phyloP scores from a whole-genome alignment of 2,888 invertebrate species.

The Blera fallax region DNA sequence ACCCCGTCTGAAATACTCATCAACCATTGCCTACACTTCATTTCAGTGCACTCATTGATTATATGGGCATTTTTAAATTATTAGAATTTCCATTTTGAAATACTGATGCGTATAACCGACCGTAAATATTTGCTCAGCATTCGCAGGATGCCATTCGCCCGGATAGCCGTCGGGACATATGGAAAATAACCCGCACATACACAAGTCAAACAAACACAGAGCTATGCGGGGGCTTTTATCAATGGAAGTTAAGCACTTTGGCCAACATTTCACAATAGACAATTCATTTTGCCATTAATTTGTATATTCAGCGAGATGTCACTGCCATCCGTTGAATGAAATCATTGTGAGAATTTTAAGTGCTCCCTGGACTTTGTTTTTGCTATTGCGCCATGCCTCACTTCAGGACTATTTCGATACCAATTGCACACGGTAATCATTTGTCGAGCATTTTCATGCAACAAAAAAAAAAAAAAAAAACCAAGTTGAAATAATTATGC shows the following conservation, averaged over 20 bases:
- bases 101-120: conserved; percentile 20
- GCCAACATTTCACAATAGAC: conserved; percentile 57
- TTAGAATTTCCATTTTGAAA: conserved; percentile 24
- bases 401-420: not conserved
- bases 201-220: not conserved
- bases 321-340: conserved; percentile 47
- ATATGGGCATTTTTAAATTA: conserved; percentile 13
- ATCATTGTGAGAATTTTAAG: conserved; percentile 56
- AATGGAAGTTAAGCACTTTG: conserved; percentile 48
- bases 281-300: conserved; percentile 63
- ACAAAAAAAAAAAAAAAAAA: conserved; percentile 7
- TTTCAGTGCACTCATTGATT: not conserved
- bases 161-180: not conserved
- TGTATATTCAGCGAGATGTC: conserved; percentile 66
- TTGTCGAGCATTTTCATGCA: conserved; percentile 5
- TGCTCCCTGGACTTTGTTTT: conserved; percentile 25
- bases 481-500: conserved; percentile 45
- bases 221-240: conserved; percentile 21
- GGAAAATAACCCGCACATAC: not conserved
- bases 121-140: conserved; percentile 25
- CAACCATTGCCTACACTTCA: not conserved
- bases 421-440: conserved; percentile 26
- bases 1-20: not conserved
- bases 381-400: not conserved
- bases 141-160: not conserved